Evolutionary conservation across 2,113 vertebrate genomes (phyloP).

Genomic region (Callospermophilus lateralis): DNA sequence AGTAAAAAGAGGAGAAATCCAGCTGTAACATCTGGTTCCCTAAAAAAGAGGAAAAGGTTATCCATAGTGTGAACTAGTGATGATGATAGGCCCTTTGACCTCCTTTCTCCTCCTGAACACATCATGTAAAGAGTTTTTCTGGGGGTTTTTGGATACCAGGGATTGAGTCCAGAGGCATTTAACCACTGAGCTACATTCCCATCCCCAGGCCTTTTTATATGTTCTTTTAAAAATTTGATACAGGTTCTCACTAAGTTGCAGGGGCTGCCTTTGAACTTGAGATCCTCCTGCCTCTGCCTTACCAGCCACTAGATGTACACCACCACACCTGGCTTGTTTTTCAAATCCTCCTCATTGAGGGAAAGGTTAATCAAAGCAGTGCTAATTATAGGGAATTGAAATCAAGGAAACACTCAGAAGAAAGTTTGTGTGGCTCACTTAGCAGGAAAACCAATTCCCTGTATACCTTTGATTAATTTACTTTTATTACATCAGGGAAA

Average conservation of each 20-base stretch:
- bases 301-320: no score
- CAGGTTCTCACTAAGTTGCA: no score
- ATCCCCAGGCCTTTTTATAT: no score
- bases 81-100: neutral
- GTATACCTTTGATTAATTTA: neutral
- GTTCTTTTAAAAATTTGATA: no score
- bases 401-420: conserved; percentile 1
- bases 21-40: neutral
- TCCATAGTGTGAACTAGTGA: neutral
- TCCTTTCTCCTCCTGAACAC: neutral
- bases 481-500: neutral
- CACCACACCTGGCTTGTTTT: neutral
- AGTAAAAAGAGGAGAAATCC: neutral
- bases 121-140: neutral
- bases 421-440: neutral
- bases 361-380: neutral
- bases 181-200: no score
- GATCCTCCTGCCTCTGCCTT: no score
- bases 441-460: neutral
- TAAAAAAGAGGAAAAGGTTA: neutral
- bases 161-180: no score
- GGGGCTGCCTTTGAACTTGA: no score
- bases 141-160: no score
- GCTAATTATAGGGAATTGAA: neutral
- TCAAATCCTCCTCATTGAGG: neutral